phyloP scores from a whole-genome alignment of 1,140 invertebrate species.

The Rhysida immarginata region DNA sequence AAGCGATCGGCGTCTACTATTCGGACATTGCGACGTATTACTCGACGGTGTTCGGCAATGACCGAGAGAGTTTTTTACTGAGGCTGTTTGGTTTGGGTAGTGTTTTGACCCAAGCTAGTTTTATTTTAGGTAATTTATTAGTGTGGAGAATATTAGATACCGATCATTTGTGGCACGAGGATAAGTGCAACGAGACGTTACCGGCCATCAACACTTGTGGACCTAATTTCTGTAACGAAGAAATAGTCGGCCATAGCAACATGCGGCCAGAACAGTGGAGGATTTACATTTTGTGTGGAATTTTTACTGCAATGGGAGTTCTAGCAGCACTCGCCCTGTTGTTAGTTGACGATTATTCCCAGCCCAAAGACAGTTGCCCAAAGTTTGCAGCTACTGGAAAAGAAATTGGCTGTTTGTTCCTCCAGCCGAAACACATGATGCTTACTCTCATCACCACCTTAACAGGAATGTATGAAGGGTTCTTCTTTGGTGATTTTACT shows the following conservation, averaged over 20 bases:
- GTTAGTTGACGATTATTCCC: background rate
- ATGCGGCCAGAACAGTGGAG: background rate
- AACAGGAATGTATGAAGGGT: background rate
- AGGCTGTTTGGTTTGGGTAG: background rate
- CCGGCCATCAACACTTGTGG: background rate
- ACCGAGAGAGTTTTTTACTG: background rate
- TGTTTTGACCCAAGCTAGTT: background rate
- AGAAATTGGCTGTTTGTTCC: background rate
- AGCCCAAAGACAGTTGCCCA: background rate
- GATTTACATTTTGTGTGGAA: background rate
- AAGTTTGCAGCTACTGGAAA: background rate
- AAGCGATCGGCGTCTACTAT: background rate
- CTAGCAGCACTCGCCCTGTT: background rate
- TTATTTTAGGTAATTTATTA: background rate
- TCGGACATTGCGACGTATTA: background rate
- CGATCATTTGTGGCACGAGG: background rate
- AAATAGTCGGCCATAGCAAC: background rate
- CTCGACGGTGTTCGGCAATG: background rate
- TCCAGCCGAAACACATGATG: background rate
- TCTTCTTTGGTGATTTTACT: constrained; percentile 3
- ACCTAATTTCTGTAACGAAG: background rate
- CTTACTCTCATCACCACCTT: background rate
- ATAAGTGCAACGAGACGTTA: background rate
- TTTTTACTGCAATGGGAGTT: background rate
- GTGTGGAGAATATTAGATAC: background rate